Evolutionary conservation across 1,140 invertebrate species (phyloP).

Genomic region (Aphelinus atriplicis): DNA sequence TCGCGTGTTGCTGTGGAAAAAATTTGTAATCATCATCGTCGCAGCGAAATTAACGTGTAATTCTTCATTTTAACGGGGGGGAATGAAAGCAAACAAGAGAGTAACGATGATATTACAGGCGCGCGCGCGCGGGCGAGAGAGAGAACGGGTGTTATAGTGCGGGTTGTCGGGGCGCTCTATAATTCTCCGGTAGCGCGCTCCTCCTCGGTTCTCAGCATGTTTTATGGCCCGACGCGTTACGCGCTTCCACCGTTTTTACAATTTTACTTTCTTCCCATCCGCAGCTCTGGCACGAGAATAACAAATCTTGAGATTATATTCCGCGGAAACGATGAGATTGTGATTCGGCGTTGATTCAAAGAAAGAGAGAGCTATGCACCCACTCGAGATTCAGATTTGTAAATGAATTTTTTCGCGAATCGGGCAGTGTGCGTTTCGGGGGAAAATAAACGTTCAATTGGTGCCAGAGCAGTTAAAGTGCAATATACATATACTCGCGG

Average conservation of each 20-base stretch:
- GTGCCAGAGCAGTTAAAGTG: too few species aligned
- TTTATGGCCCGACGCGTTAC: constrained; percentile 28
- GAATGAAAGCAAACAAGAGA: constrained; percentile 4
- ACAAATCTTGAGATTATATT: constrained; percentile 3
- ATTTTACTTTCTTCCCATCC: neutral
- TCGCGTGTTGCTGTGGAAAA: too few species aligned
- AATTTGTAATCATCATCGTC: too few species aligned
- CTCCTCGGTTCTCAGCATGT: constrained; percentile 33
- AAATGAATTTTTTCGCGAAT: too few species aligned
- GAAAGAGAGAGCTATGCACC: neutral
- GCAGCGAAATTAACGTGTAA: too few species aligned
- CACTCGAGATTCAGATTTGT: too few species aligned
- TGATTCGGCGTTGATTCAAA: neutral
- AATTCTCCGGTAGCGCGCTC: constrained; percentile 31
- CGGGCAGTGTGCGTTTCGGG: too few species aligned
- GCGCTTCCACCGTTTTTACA: neutral
- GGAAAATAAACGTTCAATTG: too few species aligned
- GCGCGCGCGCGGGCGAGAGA: neutral
- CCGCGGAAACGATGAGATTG: neutral
- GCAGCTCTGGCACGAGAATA: neutral
- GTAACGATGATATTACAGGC: constrained; percentile 5
- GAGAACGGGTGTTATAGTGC: neutral
- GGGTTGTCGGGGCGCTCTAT: constrained; percentile 23
- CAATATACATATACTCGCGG: too few species aligned
- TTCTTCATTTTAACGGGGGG: neutral